Evolutionary conservation across 2,113 vertebrate species (phyloP), one percentile per base, ranked within the genome.

Genomic region (Aphyosemion australe): DNA sequence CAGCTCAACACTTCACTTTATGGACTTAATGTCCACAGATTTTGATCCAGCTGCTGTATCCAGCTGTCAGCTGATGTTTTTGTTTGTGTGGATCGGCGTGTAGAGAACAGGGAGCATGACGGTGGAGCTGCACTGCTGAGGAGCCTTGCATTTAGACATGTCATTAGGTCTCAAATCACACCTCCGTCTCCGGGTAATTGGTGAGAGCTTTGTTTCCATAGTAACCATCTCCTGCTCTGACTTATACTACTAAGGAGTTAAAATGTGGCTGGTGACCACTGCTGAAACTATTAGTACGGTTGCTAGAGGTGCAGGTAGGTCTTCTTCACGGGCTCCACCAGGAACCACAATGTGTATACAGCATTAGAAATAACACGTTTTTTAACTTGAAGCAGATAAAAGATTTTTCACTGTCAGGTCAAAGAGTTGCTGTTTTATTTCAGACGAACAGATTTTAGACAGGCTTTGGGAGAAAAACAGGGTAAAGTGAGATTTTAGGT

Each of bases 71-170:
- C 41, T 3, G 9, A 12, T 8, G 15, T 18, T 14, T 63, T 61
- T 16, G 14, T 14, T 4, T 37, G 16, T 18, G 37, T 61, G 8
- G 34, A 8, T 41, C 2, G n/a, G 15, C 10, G 32, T 4, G 32
- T 74, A 46, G 13, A 21, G n/a, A 9, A 16, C 67, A 50, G 32
- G 20, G 32, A 49, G 0, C 26, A 58, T 19, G 68, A 55, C 2
- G 34, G 57, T 60, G 66, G 63, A 61, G 71, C 67, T 62, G 67
- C 46, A 15, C 55, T 32, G 64, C 61, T 48, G 46, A 55, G 73
- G n/a, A 84, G 65, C 56, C 45, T 68, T 84, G 74, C 75, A 87
- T 87, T 87, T 85, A 85, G 52, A 82, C 83, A 85, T 82, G 76
- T 84, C 81, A 88, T 85, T 82, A 88, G 68, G 62, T 72, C 72